Evolutionary conservation across 2,113 vertebrate species (phyloP).

Genomic region (Eira barbara): DNA sequence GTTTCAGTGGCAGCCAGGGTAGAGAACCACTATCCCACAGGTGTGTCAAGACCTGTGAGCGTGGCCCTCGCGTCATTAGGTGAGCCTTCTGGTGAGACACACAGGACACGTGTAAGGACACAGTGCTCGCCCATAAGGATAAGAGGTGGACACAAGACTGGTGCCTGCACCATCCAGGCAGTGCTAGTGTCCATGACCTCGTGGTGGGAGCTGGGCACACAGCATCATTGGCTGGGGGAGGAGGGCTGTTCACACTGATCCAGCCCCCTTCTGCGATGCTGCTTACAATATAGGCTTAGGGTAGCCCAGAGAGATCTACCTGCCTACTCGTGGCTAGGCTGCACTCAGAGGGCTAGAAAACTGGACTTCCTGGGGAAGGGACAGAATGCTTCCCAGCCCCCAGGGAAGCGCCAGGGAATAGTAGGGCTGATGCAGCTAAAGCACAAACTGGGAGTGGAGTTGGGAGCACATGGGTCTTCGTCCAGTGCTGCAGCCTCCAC

Average conservation of each 20-base stretch:
- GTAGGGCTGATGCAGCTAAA: neutral
- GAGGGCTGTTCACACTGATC: neutral
- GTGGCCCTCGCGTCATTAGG: neutral
- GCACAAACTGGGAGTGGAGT: neutral
- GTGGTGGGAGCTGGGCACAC: neutral
- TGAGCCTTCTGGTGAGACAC: neutral
- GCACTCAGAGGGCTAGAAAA: no score
- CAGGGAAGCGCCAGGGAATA: neutral
- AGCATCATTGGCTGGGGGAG: neutral
- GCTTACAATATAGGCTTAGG: neutral
- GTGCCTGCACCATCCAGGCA: neutral
- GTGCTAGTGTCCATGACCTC: neutral
- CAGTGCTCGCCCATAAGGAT: neutral
- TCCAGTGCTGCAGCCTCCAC: neutral
- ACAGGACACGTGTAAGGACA: neutral
- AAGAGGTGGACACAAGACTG: neutral
- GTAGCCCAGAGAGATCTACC: neutral
- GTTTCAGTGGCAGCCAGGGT: neutral
- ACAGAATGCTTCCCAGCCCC: no score
- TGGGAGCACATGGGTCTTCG: rapidly evolving
- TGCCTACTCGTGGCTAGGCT: neutral
- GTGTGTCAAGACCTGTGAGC: neutral
- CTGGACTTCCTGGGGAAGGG: neutral
- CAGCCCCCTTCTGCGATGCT: neutral
- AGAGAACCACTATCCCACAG: neutral